A percentile compares a stretch with the other conserved stretches of the same genome.
These are phyloP conservation scores for Mirounga angustirostris DNA, from an alignment of 2,113 vertebrate genomes.

Conservation along the genomic window DNA sequence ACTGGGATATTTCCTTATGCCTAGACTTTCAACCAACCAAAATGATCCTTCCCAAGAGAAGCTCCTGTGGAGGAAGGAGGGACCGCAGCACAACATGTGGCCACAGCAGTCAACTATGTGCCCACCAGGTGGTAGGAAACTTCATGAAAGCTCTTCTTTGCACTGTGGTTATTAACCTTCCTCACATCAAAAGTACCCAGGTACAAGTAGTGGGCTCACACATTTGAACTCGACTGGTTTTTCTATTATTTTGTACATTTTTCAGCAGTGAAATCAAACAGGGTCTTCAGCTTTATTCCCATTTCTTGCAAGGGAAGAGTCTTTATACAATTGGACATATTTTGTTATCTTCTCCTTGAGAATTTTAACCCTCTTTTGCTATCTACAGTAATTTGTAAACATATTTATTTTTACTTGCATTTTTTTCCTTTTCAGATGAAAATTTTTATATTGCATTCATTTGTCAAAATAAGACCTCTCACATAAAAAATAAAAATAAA, in stretches of 20 bases:
- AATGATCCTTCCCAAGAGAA: constrained; percentile 91
- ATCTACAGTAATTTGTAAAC: background rate
- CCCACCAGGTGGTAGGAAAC: constrained; percentile 85
- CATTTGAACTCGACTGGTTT: background rate
- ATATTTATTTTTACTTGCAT: background rate
- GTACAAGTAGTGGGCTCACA: background rate
- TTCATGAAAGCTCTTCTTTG: constrained; percentile 74
- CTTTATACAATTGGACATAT: background rate
- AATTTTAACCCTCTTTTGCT: background rate
- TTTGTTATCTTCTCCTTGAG: background rate
- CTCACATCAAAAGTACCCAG: background rate
- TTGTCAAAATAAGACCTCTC: background rate
- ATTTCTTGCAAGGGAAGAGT: background rate
- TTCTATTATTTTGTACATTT: background rate
- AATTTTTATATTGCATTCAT: background rate
- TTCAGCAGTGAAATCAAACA: background rate
- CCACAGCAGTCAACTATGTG: constrained; percentile 86
- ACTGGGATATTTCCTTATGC: constrained; percentile 88
- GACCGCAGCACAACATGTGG: constrained; percentile 85
- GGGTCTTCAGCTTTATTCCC: background rate
- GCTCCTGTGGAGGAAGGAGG: background rate
- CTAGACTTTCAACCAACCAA: constrained; percentile 89
- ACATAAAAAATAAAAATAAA: constrained; percentile 88
- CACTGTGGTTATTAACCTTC: background rate
- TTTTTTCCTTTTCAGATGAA: background rate